Percentiles rank a stretch among this genome's conserved stretches.
phyloP scores from a whole-genome alignment of 2,888 invertebrate genomes.

The Caenorhabditis sp. region DNA sequence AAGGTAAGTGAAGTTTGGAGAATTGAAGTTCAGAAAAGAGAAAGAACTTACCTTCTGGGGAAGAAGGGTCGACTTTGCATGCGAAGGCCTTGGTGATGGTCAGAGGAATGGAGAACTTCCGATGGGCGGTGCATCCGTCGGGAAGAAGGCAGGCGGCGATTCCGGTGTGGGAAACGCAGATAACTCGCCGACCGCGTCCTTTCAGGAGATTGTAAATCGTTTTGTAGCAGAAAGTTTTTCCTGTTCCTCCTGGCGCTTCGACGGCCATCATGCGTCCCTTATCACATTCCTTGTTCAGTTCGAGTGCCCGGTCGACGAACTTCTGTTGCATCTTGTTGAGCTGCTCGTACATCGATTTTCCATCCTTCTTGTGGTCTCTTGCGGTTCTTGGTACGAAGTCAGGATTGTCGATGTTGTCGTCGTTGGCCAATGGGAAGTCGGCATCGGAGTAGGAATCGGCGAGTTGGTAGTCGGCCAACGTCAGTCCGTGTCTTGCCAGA shows the following conservation, averaged over 20 bases:
- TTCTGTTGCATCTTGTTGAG: background rate
- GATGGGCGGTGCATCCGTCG: too few relatives aligned
- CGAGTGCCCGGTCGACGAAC: background rate
- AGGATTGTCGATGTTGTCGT: background rate
- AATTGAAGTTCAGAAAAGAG: too few relatives aligned
- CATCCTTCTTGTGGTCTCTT: background rate
- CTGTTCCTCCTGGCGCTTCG: slow-evolving; percentile 56
- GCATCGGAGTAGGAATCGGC: slow-evolving; percentile 6
- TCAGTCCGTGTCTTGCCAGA: too few relatives aligned
- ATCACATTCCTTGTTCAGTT: background rate
- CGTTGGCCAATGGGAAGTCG: background rate
- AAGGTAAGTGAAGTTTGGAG: too few relatives aligned
- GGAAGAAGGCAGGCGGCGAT: too few relatives aligned
- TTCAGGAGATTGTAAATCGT: slow-evolving; percentile 32
- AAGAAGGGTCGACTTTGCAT: too few relatives aligned
- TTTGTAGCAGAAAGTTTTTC: slow-evolving; percentile 55
- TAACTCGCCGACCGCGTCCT: background rate
- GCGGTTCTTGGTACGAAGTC: background rate
- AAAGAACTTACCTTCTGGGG: too few relatives aligned
- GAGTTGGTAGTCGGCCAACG: background rate
- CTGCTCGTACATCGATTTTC: background rate
- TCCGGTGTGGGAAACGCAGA: slow-evolving; percentile 41
- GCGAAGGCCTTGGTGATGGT: too few relatives aligned
- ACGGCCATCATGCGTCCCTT: slow-evolving; percentile 26
- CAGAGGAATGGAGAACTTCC: too few relatives aligned